These are phyloP conservation scores for Merodon equestris DNA, from an alignment of 2,888 invertebrate species.

Conservation along the genomic window DNA sequence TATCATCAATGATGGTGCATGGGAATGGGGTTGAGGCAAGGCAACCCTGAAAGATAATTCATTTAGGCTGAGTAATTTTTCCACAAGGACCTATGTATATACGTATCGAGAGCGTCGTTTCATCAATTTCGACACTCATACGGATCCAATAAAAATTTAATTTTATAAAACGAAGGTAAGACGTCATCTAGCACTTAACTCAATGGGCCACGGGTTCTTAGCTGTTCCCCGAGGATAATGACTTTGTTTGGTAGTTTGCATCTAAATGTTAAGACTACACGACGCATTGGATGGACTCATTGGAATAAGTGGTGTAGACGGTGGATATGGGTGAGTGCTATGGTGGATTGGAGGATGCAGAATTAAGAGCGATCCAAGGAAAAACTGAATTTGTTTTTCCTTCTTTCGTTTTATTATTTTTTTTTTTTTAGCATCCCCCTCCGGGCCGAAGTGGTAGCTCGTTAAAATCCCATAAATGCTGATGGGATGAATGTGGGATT, in stretches of 20 bases:
- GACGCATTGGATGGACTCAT: slow-evolving; percentile 27
- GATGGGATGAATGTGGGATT: slow-evolving; percentile 61
- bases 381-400: slow-evolving; percentile 29
- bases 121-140: slow-evolving; percentile 45
- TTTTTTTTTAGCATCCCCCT: neutral
- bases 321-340: no score
- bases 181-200: slow-evolving; percentile 48
- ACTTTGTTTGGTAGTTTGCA: slow-evolving; percentile 48
- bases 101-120: slow-evolving; percentile 1
- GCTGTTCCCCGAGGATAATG: slow-evolving; percentile 10
- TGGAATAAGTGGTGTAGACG: no score
- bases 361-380: slow-evolving; percentile 31
- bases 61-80: slow-evolving; percentile 53
- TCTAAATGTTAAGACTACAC: slow-evolving; percentile 35
- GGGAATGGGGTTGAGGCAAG: neutral
- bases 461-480: slow-evolving; percentile 66
- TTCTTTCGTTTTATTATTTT: neutral
- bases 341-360: slow-evolving; percentile 19
- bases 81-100: slow-evolving; percentile 30
- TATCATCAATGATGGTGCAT: neutral
- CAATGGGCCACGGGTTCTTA: slow-evolving; percentile 21
- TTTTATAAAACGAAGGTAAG: slow-evolving; percentile 36
- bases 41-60: slow-evolving; percentile 41
- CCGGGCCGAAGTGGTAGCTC: slow-evolving; percentile 30
- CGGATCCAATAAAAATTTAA: slow-evolving; percentile 48